Base-by-base conservation (phyloP, 1,140 invertebrate genomes). In the Seison nebaliae region DNA sequence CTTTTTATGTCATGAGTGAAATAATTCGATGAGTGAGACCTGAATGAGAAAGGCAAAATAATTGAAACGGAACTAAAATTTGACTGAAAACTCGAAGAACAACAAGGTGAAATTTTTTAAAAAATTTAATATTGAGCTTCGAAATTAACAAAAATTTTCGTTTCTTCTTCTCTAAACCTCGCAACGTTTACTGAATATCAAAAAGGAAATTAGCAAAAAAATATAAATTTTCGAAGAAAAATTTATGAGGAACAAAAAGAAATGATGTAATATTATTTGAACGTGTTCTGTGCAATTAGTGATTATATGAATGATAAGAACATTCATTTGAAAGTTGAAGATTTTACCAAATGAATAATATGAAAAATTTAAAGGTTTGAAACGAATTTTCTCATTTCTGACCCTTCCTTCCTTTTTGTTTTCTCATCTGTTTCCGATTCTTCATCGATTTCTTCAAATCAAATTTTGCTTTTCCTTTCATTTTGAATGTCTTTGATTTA, bases 391-490 rank as follows among this genome's bases (percentile, higher is more conserved):
- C n/a, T n/a, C n/a, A n/a, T n/a, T n/a, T n/a, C n/a, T n/a, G n/a
- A n/a, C n/a, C n/a, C n/a, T n/a, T n/a, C n/a, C n/a, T 18, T 18
- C 11, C 12, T 18, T 33, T 33, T 19, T 17, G 18, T 34, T 33
- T 34, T 34, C 11, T 12, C 11, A 24, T 24, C 23, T 6, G 6
- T 11, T 24, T 11, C 11, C 23, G 23, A 7, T 11, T 24, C 23
- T 7, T 6, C 11, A 6, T 24, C 23, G 23, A 24, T 24, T 24
- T 7, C 6, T 24, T 24, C 11, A 11, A 24, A 24, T 24, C 6
- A 24, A 24, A 7, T 24, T 24, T 24, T 24, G 9, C 28, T 36
- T 28, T 36, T 11, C 35, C 35, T 5, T 26, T 26, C 35, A 26
- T 36, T 36, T 36, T 24, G 14, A 19, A 36, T 36, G 20, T 9